Evolutionary conservation across 2,113 vertebrate species (phyloP).

Genomic region (Xiphophorus couchianus): DNA sequence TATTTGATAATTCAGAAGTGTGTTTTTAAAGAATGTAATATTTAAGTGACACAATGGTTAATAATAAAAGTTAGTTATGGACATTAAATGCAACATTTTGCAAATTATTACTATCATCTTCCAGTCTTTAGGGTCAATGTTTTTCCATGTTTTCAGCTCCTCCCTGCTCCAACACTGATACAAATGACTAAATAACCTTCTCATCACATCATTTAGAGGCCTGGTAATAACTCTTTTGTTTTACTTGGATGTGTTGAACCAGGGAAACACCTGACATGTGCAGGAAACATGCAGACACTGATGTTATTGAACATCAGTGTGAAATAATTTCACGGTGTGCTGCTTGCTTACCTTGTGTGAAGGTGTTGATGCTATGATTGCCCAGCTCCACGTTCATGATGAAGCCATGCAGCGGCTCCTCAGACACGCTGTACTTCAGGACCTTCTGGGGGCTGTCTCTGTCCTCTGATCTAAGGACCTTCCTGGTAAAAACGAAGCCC

Average conservation of each 20-base stretch:
- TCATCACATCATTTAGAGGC: too few species aligned
- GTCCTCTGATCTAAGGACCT: slow-evolving; percentile 89
- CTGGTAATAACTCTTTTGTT: neutral
- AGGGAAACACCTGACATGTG: neutral
- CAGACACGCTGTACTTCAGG: slow-evolving; percentile 81
- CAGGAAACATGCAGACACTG: neutral
- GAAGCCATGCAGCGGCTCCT: slow-evolving; percentile 80
- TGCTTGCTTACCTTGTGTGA: slow-evolving; percentile 82
- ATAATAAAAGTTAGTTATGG: neutral
- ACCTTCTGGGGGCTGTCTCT: slow-evolving; percentile 84
- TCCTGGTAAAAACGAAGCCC: slow-evolving; percentile 90
- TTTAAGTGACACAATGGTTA: neutral
- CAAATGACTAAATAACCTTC: too few species aligned
- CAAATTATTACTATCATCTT: too few species aligned
- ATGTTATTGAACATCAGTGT: neutral
- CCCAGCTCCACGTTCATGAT: slow-evolving; percentile 78
- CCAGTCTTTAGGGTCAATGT: too few species aligned
- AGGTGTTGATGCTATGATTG: slow-evolving; percentile 76
- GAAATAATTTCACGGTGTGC: neutral
- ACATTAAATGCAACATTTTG: neutral
- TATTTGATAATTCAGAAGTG: neutral
- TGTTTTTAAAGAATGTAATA: neutral
- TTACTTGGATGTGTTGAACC: neutral
- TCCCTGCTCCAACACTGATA: too few species aligned
- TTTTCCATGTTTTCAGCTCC: too few species aligned